Base-by-base conservation (phyloP, 2,888 invertebrate genomes). In the Lordiphosa fenestrarum region DNA sequence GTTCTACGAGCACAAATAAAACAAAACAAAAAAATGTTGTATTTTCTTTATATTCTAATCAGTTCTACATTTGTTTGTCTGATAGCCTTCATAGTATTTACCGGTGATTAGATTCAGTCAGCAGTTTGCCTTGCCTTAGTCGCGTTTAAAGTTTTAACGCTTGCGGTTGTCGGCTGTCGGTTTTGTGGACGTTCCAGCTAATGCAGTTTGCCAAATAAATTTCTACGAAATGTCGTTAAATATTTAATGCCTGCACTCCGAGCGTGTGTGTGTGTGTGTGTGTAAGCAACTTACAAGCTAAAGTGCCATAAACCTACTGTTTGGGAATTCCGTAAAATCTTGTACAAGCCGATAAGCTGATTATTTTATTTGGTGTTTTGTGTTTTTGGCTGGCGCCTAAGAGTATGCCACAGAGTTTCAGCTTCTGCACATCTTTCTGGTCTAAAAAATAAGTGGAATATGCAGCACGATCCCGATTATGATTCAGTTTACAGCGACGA, bases 401-500 rank as follows among this genome's bases (percentile, higher is more conserved):
- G 63, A 81, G 63, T 69, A 70, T 83, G 62, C 49, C 61, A 69
- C 37, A 61, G 58, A 64, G 41, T 25, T 30, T 15, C 3, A 47
- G 56, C 48, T 30, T 4, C 21, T 15, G 9, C 21, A 5, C 21
- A 15, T 30, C 13, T 42, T 0, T 4, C 4, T 41, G 49, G 61
- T 21, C 30, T 30, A 44, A 13, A 21, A 23, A 38, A 46, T 15
- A 53, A 23, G 53, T 30, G 30, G 9, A 30, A 30, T 7, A 30
- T 30, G 30, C 86, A 85, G 83, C 73, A 81, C 42, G 84, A 87
- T 68, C 73, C 87, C 46, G 75, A 85, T 65, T 80, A 78, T 63
- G 84, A 78, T 61, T 78, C 80, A 1, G 83, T 84, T 9, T 82
- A 55, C 35, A 82, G 75, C 42, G 80, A 83, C 2, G 64, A 76